Evolutionary conservation across 64 coral and sea anemone species (phyloP).

Genomic region (Actinia equina): DNA sequence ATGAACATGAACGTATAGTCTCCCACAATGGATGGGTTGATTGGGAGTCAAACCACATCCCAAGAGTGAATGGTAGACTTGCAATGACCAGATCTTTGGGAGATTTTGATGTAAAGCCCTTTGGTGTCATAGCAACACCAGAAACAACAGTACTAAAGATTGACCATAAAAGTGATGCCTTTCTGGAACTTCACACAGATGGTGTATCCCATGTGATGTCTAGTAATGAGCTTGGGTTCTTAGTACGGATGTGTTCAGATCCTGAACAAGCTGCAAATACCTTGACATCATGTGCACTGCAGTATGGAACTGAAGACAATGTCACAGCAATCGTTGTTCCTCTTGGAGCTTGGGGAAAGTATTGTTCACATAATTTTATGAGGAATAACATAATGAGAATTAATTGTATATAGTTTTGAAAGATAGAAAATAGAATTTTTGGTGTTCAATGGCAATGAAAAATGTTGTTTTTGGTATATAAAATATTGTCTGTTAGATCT

Average conservation of each 20-base stretch:
- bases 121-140: conserved; percentile 84
- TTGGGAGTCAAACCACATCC: conserved; percentile 36
- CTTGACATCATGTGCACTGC: conserved; percentile 77
- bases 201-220: conserved; percentile 89
- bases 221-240: conserved; percentile 53
- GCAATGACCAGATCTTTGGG: conserved; percentile 95
- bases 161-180: conserved; percentile 70
- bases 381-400: conserved; percentile 52
- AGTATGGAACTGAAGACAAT: conserved; percentile 94
- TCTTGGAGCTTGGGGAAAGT: conserved; percentile 69
- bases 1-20: conserved; percentile 78
- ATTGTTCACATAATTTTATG: conserved; percentile 13
- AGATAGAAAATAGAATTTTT: background rate
- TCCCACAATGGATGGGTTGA: conserved; percentile 77
- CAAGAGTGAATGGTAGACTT: conserved; percentile 89
- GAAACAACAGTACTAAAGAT: conserved; percentile 64
- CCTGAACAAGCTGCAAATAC: conserved; percentile 68
- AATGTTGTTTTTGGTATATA: no score
- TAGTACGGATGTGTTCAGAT: conserved; percentile 70
- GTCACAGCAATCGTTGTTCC: conserved; percentile 88
- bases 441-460: no score
- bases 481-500: no score
- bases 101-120: conserved; percentile 90
- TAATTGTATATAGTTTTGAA: conserved; percentile 35
- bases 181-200: conserved; percentile 83